Evolutionary conservation across 1,140 invertebrate genomes (phyloP), one percentile per base, ranked within the genome.

Genomic region (Zaprionus africanus): DNA sequence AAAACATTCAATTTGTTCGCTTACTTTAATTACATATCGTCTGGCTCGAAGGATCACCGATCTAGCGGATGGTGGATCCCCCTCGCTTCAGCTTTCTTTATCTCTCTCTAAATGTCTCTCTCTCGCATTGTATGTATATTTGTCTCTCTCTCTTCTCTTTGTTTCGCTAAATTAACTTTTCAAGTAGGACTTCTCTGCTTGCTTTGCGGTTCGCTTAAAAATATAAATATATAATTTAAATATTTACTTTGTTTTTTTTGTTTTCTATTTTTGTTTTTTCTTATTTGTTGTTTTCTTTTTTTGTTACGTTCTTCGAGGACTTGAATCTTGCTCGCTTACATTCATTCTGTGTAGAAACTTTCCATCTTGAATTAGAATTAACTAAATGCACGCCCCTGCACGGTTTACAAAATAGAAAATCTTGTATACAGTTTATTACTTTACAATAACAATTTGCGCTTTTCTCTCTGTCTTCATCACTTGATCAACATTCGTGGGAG

Each of bases 391-490:
- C 74, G 81, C 73, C 84, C 79, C 24, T 78, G 63, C 80, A 34
- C 56, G 60, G 4, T 43, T 46, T 61, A 43, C 15, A 53, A 71
- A 71, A 71, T 64, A 57, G 7, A 46, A 67, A 67, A 67, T 67
- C 46, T 59, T 43, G 61, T 64, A 36, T 66, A 66, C 64, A 66
- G 24, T 66, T 58, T 71, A 57, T 62, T 57, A 46, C 58, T 72
- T 90, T 85, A 81, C 49, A 85, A 75, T 88, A 88, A 88, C 85
- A 85, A 81, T 88, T 84, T 82, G 84, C 84, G 86, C 84, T 86
- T 85, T 43, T 41, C 24, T 24, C 12, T 28, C 19, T 58, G 2
- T 43, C 15, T 43, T 46, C 17, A 9, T 17, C n/a, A 17, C 41
- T 7, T 46, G n/a, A 17, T 41, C 38, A n/a, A 67, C 61, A 69